Evolutionary conservation across 2,888 invertebrate genomes (phyloP), one percentile per base, ranked within the genome.

Genomic region (Melikaiella ostensackeni): DNA sequence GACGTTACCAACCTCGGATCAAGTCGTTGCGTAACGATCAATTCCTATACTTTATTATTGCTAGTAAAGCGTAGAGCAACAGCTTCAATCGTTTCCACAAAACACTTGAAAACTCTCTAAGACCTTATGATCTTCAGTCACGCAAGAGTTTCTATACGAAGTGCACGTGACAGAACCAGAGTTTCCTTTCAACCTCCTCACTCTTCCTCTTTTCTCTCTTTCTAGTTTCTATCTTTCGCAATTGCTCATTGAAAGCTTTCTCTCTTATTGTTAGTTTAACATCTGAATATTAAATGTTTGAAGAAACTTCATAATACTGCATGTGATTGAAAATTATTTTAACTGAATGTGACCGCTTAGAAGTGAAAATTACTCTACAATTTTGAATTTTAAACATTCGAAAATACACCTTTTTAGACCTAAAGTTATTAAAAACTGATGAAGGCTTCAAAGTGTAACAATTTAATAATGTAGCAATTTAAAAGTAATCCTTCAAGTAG

Each of bases 121-220:
- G 46, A 46, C 19, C 66, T 46, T 3, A 16, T 38, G 19, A 55
- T 55, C 55, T 21, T 55, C 21, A 55, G 30, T n/a, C 70, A 55
- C 33, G 70, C 70, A 55, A 70, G 76, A 80, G 83, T 84, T 82
- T 79, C 77, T 42, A 27, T 78, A 76, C 66, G 74, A 81, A 81
- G 83, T 84, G 86, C 88, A 88, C 88, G 87, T 88, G 87, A 85
- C 85, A 81, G 82, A 83, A 83, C 82, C 83, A 75, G 76, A 77
- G 76, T 75, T 74, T 77, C 66, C 79, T 80, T 77, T 74, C 76
- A 77, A 80, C 80, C 78, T 75, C 76, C 79, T 77, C 75, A 78
- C 64, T 79, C 77, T 77, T 79, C 75, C 74, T 76, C 63, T 74
- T 64, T 55, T 75, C 38, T 66, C 50, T 62, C 77, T 78, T 79